Evolutionary conservation across 2,797 vertebrate genomes (phyloP).

Genomic region (Platyrinchus mystaceus): DNA sequence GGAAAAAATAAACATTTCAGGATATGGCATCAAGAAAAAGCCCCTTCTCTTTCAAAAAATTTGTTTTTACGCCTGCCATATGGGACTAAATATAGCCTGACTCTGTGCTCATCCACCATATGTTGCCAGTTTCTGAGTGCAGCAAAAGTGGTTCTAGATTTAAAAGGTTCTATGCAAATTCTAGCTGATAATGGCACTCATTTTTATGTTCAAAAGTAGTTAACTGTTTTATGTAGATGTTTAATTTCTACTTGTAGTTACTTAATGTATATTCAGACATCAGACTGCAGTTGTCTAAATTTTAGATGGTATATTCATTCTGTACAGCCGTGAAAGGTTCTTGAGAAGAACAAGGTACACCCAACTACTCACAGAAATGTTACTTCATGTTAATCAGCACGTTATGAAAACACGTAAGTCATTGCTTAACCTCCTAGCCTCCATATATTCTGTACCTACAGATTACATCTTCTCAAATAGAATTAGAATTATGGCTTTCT

Average conservation of each 20-base stretch:
- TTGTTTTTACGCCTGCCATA: slow-evolving; percentile 7
- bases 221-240: neutral
- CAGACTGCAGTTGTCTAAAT: neutral
- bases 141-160: neutral
- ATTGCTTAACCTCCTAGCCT: neutral
- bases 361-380: neutral
- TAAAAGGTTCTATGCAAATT: slow-evolving; percentile 31
- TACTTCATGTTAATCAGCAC: neutral
- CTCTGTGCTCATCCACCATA: neutral
- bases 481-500: neutral
- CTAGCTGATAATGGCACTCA: neutral
- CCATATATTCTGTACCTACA: neutral
- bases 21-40: neutral
- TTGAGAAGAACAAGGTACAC: neutral
- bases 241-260: slow-evolving; percentile 29
- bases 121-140: neutral
- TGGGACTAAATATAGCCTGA: slow-evolving; percentile 7
- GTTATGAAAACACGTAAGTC: neutral
- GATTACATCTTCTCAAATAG: neutral
- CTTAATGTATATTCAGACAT: slow-evolving; percentile 1
- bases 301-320: neutral
- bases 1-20: neutral
- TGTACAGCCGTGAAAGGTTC: slow-evolving; percentile 7
- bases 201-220: slow-evolving; percentile 28
- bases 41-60: neutral